These are phyloP conservation scores for Hirtodrosophila alboralis DNA, from an alignment of 2,888 invertebrate genomes.

Conservation along the genomic window DNA sequence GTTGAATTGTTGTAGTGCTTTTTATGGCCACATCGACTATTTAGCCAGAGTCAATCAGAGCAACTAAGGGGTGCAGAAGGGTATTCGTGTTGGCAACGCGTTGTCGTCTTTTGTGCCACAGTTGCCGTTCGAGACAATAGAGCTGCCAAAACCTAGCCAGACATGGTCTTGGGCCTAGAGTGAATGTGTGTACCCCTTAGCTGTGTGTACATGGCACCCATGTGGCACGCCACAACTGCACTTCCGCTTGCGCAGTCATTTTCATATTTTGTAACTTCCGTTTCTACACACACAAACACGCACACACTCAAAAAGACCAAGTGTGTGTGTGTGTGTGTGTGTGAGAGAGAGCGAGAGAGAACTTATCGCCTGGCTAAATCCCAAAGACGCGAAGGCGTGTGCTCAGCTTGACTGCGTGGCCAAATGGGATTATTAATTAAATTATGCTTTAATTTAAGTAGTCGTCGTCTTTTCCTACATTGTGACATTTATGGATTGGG, in stretches of 20 bases:
- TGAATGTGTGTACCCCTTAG: background rate
- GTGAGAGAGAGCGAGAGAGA: slow-evolving; percentile 5
- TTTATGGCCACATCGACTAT: slow-evolving; percentile 48
- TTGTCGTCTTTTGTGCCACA: slow-evolving; percentile 50
- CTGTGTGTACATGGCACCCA: slow-evolving; percentile 61
- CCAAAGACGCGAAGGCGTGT: slow-evolving; percentile 46
- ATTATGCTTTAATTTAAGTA: slow-evolving; percentile 81
- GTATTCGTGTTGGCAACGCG: slow-evolving; percentile 24
- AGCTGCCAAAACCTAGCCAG: slow-evolving; percentile 34
- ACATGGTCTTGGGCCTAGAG: slow-evolving; percentile 18
- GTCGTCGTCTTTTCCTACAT: slow-evolving; percentile 64
- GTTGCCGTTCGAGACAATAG: slow-evolving; percentile 68
- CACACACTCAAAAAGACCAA: slow-evolving; percentile 1
- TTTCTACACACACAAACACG: slow-evolving; percentile 24
- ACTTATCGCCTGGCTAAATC: slow-evolving; percentile 50
- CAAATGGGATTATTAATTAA: slow-evolving; percentile 83
- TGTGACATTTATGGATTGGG: slow-evolving; percentile 59
- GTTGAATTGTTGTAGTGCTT: slow-evolving; percentile 30
- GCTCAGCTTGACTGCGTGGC: slow-evolving; percentile 57
- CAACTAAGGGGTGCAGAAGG: slow-evolving; percentile 14
- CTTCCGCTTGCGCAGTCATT: slow-evolving; percentile 80
- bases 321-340: too few species aligned
- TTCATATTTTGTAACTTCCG: slow-evolving; percentile 81
- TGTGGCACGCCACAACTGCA: slow-evolving; percentile 80
- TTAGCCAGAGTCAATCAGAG: slow-evolving; percentile 65